phyloP scores from a whole-genome alignment of 2,888 invertebrate species.

The Perizoma flavofasciatum region DNA sequence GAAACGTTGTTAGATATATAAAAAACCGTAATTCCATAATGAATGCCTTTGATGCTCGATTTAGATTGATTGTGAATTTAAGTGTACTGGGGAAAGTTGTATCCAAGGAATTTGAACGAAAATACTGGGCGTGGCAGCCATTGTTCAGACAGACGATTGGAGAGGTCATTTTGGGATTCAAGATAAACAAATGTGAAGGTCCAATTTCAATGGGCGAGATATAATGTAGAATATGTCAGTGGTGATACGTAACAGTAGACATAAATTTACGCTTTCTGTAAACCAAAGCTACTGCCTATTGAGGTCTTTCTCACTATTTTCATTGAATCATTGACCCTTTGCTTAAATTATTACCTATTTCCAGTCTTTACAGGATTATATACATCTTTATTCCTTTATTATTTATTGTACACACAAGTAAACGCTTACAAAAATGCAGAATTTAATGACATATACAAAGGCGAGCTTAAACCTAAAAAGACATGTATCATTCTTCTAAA shows the following conservation, averaged over 20 bases:
- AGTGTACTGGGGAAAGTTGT: constrained; percentile 23
- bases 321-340: no score
- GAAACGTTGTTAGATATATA: constrained; percentile 7
- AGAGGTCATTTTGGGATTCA: constrained; percentile 28
- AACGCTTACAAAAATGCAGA: no score
- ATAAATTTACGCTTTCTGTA: constrained; percentile 22
- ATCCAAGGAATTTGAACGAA: constrained; percentile 14
- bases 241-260: constrained; percentile 15
- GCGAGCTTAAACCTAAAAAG: no score
- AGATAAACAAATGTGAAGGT: constrained; percentile 28
- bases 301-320: no score
- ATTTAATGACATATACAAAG: no score
- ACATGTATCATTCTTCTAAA: no score
- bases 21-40: constrained; percentile 9
- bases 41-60: constrained; percentile 13
- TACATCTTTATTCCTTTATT: no score
- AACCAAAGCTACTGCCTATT: no score
- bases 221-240: constrained; percentile 16
- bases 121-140: constrained; percentile 20
- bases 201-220: constrained; percentile 27
- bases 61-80: constrained; percentile 25
- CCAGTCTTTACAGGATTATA: no score
- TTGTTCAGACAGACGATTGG: constrained; percentile 23
- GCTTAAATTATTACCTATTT: no score
- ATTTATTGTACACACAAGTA: no score